Conservation (phyloP, 2,888 invertebrate species). For the Euzophera pinguis region DNA sequence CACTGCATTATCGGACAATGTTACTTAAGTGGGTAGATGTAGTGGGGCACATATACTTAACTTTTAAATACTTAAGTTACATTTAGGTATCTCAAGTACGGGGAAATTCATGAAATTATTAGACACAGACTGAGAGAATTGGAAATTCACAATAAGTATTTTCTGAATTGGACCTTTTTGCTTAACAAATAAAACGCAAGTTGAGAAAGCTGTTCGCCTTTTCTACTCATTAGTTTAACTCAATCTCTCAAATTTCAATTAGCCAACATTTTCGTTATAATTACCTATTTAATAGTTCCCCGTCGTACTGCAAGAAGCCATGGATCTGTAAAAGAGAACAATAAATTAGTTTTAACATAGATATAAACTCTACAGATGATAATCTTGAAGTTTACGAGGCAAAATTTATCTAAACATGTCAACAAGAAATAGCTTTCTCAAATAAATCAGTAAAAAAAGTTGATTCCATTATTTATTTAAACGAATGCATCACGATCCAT, state of each 20-base stretch:
- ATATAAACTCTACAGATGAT: constrained; percentile 21
- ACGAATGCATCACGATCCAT: constrained; percentile 68
- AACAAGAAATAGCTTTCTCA: constrained; percentile 44
- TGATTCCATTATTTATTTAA: constrained; percentile 74
- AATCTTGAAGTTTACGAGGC: constrained; percentile 42
- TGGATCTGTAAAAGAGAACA: constrained; percentile 52
- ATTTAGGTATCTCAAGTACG: no score
- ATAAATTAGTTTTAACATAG: constrained; percentile 29
- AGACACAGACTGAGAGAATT: no score
- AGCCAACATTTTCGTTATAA: neutral
- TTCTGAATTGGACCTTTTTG: no score
- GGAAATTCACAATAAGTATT: no score
- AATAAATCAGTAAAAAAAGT: constrained; percentile 67
- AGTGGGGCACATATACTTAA: neutral
- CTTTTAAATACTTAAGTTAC: no score
- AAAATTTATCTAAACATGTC: constrained; percentile 45
- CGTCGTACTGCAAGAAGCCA: constrained; percentile 35
- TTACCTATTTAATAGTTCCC: constrained; percentile 13
- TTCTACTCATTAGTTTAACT: no score
- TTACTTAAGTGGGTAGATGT: constrained; percentile 21
- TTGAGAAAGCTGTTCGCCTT: no score
- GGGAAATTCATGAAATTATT: no score
- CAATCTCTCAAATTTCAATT: neutral
- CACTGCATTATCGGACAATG: constrained; percentile 31
- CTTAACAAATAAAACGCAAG: no score